Conservation (phyloP, 2,797 vertebrate genomes). For the Pempheris klunzingeri region DNA sequence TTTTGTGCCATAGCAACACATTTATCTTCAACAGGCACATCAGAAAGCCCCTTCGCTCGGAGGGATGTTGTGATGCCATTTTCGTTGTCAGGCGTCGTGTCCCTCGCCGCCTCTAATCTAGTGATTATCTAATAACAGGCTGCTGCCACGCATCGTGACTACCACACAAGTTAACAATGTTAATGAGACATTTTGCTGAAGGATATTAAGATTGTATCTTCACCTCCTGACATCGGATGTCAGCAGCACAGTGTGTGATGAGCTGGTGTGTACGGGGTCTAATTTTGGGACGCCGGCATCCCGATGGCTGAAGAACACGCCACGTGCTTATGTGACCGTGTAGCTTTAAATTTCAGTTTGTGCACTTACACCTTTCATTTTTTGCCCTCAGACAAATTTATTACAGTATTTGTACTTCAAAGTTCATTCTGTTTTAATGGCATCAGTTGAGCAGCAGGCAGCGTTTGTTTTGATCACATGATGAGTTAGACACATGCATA, state of each 20-base stretch:
- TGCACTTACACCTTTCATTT: neutral
- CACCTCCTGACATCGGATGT: conserved; percentile 61
- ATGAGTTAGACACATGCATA: neutral
- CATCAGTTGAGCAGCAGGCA: neutral
- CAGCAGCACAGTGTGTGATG: conserved; percentile 33
- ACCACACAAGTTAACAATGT: conserved; percentile 52
- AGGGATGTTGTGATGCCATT: conserved; percentile 9
- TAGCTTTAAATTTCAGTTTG: conserved; percentile 7
- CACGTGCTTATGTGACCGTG: conserved; percentile 16
- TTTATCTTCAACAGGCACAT: conserved; percentile 15
- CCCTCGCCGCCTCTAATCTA: conserved; percentile 41
- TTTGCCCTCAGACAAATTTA: neutral
- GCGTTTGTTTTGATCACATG: conserved; percentile 1
- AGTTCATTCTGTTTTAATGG: neutral
- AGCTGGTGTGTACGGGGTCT: conserved; percentile 30
- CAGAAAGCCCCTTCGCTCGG: neutral
- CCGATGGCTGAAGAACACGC: conserved; percentile 26
- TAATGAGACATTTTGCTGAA: conserved; percentile 71
- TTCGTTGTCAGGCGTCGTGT: conserved; percentile 21
- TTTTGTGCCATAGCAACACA: conserved; percentile 30
- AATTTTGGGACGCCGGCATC: conserved; percentile 41
- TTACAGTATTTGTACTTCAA: neutral
- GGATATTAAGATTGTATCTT: conserved; percentile 60
- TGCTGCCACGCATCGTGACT: conserved; percentile 30
- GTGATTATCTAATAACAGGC: conserved; percentile 62